Evolutionary conservation across 2,888 invertebrate species (phyloP), one percentile per base, ranked within the genome.

Genomic region (Leptothorax acervorum): DNA sequence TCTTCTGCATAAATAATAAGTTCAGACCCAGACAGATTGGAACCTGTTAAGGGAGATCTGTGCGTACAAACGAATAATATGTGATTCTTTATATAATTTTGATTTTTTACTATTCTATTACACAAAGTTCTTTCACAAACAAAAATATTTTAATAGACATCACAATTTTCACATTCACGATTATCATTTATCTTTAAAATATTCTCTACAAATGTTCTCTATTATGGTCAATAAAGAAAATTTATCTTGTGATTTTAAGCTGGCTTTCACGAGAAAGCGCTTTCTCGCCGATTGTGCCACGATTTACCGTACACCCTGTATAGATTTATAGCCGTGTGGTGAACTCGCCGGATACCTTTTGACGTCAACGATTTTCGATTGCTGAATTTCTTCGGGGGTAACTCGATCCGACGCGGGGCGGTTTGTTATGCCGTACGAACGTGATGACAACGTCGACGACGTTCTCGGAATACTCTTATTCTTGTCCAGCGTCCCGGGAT

Each of bases 401-500:
- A 60, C n/a, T 70, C 48, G 18, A 76, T 57, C 70, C 57, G 57
- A 73, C 35, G n/a, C n/a, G 11, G 15, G 39, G 3, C 28, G 23
- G 45, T 73, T 73, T 73, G 60, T 81, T 73, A 60, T 48, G 60
- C 53, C 55, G 73, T 48, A 35, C 73, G 48, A 39, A 35, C 12
- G 74, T 23, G 42, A 42, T 9, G 42, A 51, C 51, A 42, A 63
- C 75, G n/a, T 18, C 18, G 28, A 60, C 48, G 62, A 62, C 76
- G n/a, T 53, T 45, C 18, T 39, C 55, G 51, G 79, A 62, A 68
- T 68, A 78, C 60, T 63, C 71, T 70, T 70, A 86, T 86, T 85
- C 70, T 82, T 86, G 82, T 81, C 79, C 88, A 60, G 73, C 79
- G 68, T 79, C 35, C 48, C 82, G 70, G 71, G 76, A 88, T 82